These are phyloP conservation scores for Silurus lanzhouensis DNA, from an alignment of 2,797 vertebrate genomes.

Conservation along the genomic window DNA sequence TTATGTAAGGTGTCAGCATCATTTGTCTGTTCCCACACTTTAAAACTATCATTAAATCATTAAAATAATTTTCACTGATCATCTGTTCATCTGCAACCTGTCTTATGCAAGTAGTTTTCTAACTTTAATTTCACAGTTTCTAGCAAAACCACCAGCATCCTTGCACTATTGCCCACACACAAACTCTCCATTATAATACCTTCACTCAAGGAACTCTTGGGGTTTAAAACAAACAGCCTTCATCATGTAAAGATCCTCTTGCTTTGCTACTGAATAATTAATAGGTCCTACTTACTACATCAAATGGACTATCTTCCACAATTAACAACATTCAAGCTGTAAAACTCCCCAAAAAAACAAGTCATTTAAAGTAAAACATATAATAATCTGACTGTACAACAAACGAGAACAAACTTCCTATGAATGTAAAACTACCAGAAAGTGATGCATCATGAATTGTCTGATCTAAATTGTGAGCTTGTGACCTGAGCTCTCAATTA, in stretches of 20 bases:
- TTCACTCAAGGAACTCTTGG: neutral
- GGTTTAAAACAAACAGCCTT: slow-evolving; percentile 1
- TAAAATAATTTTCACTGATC: neutral
- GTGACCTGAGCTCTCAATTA: neutral
- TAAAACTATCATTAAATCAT: neutral
- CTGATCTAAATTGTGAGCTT: neutral
- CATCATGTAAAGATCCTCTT: neutral
- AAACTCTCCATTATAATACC: neutral
- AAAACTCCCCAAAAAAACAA: neutral
- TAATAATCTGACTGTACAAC: neutral
- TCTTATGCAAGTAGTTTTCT: neutral
- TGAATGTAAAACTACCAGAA: neutral
- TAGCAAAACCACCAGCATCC: neutral
- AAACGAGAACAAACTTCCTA: neutral
- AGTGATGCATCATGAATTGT: neutral
- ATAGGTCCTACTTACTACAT: neutral
- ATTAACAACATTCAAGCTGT: neutral
- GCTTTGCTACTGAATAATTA: neutral
- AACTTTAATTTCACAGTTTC: neutral
- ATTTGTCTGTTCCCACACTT: neutral
- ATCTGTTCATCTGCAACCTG: neutral
- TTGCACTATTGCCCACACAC: neutral
- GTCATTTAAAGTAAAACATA: neutral
- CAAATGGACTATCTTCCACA: neutral
- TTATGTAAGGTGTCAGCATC: neutral